Base-by-base conservation (phyloP, 2,888 invertebrate genomes). In the Spodoptera exigua region DNA sequence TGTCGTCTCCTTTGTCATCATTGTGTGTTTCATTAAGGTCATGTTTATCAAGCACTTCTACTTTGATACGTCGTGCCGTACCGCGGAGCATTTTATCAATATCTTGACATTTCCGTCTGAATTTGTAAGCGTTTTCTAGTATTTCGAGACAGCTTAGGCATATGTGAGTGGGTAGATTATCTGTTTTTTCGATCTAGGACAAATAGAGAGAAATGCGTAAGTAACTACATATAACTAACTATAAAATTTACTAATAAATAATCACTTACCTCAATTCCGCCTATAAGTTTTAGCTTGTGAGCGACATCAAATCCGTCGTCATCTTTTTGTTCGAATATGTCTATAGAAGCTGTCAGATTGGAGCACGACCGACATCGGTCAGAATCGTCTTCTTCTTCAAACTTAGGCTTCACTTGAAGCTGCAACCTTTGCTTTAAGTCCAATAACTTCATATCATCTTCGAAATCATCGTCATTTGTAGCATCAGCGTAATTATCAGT, bases 101-200 rank as follows among this genome's bases (percentile, higher is more conserved):
- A 14, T 89, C 86, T 74, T 91, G 93, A 80, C 94, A 94, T 88
- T 90, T 92, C 58, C 86, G 84, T 68, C 94, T 82, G 65, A 95
- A 95, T 76, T 90, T 93, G 76, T 89, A 94, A 3, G 94, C 94
- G 49, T 84, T 89, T 62, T 93, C 90, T 51, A 95, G 74, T 60
- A 92, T 90, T 67, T 82, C 83, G 0, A 90, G 80, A 70, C 95
- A 95, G 37, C 76, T 84, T 37, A 85, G 74, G 61, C 95, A 95
- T 59, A 95, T 89, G 52, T 87, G 88, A 57, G 89, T 70, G 0
- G 94, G 92, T 37, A 94, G 75, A 43, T 81, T 84, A 61, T 94
- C 94, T 0, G 89, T 79, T 71, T 84, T 82, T 2, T 90, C 88
- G 34, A 94, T 85, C 95, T 95, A 76, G 10, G 14, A 46, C 0